These are phyloP conservation scores for Phymanthus crucifer DNA, from an alignment of 92 coral and sea anemone genomes.

Conservation along the genomic window DNA sequence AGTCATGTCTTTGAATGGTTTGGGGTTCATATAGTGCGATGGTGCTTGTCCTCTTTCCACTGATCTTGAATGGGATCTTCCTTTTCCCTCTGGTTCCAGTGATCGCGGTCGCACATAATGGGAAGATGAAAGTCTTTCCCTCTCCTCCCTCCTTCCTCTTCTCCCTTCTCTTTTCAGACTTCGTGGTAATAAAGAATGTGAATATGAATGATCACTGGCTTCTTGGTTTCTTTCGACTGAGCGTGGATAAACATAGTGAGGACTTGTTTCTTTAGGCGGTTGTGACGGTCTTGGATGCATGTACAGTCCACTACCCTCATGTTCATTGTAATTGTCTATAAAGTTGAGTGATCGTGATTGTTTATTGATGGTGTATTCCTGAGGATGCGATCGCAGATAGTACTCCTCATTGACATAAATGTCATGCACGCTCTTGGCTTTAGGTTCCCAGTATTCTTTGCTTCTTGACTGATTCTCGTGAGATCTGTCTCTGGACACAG, in stretches of 20 bases:
- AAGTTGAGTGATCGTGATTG: neutral
- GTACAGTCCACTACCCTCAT: neutral
- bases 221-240: neutral
- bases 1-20: neutral
- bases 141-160: neutral
- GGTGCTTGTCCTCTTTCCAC: neutral
- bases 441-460: neutral
- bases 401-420: neutral
- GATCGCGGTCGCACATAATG: slow-evolving; percentile 29
- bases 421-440: neutral
- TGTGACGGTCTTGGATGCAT: no score
- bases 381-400: neutral
- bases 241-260: slow-evolving; percentile 1
- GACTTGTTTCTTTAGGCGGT: no score
- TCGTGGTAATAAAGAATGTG: slow-evolving; percentile 6
- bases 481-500: neutral
- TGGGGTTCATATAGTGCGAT: neutral
- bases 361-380: neutral
- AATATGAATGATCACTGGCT: neutral
- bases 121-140: neutral
- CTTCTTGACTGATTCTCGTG: neutral
- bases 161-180: slow-evolving; percentile 5
- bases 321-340: neutral
- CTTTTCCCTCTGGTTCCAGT: neutral
- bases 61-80: neutral